Conservation (phyloP, 1,140 invertebrate species). For the Philotrypesis tridentata region DNA sequence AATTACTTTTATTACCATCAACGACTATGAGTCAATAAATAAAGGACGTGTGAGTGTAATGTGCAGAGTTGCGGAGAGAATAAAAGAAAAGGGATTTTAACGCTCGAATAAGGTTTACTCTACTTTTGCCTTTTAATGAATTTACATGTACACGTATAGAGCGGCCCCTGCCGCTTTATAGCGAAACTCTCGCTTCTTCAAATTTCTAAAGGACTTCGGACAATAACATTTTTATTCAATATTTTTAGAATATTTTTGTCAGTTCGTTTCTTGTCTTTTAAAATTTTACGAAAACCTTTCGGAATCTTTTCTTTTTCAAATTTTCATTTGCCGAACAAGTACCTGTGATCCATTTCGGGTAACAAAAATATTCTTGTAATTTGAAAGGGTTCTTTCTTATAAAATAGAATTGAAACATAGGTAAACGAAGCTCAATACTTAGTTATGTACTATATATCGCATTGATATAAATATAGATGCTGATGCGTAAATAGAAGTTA, state of each 20-base stretch:
- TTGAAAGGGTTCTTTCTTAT: background rate
- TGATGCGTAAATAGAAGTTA: background rate
- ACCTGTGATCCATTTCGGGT: no score
- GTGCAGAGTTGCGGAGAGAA: background rate
- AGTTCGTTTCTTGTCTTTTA: no score
- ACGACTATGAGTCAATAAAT: conserved; percentile 33
- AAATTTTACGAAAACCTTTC: no score
- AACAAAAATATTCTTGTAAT: no score
- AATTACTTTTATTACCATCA: conserved; percentile 46
- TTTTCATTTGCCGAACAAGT: no score
- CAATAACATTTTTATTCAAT: background rate
- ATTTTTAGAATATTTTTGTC: no score
- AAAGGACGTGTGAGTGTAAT: background rate
- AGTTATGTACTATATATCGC: background rate
- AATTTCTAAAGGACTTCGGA: background rate
- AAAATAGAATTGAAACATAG: background rate
- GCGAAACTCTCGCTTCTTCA: background rate
- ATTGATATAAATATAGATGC: background rate
- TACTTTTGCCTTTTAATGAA: background rate
- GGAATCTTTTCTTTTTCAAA: no score
- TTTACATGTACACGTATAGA: conserved; percentile 14
- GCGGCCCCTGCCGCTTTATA: background rate
- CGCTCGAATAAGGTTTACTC: conserved; percentile 7
- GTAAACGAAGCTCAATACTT: conserved; percentile 11
- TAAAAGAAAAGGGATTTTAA: conserved; percentile 22